phyloP scores from a whole-genome alignment of 2,113 vertebrate species.

The Siniperca knerii region DNA sequence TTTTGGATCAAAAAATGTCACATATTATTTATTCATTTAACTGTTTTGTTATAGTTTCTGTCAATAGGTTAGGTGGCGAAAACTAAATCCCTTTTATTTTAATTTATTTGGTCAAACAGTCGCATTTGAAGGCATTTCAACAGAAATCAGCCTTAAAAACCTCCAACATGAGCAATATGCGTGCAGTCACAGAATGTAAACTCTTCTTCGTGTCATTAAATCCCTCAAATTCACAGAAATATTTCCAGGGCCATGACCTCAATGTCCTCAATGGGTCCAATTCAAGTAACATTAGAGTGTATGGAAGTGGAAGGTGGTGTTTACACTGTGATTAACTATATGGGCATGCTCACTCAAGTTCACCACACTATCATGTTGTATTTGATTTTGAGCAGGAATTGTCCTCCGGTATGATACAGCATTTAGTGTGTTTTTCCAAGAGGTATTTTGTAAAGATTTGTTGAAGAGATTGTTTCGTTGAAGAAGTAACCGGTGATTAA shows the following conservation, averaged over 20 bases:
- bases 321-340: not conserved
- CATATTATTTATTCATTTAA: not conserved
- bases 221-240: not conserved
- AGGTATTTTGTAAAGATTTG: slow-evolving; percentile 20
- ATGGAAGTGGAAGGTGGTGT: not conserved
- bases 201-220: not conserved
- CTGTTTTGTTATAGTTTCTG: not conserved
- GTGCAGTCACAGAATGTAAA: not conserved
- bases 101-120: not conserved
- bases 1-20: not conserved
- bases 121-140: not conserved
- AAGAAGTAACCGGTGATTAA: slow-evolving; percentile 29
- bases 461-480: slow-evolving; percentile 19
- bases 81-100: not conserved
- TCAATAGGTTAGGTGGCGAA: not conserved
- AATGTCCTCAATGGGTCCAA: not conserved
- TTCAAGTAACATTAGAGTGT: not conserved
- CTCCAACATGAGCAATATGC: not conserved
- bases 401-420: not conserved
- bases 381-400: slow-evolving; percentile 3
- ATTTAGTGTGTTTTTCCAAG: not conserved
- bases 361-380: not conserved
- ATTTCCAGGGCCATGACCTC: not conserved
- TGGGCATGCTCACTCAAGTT: slow-evolving; percentile 1
- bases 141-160: not conserved